phyloP scores from a whole-genome alignment of 2,888 invertebrate genomes.

The Diogma glabrata region DNA sequence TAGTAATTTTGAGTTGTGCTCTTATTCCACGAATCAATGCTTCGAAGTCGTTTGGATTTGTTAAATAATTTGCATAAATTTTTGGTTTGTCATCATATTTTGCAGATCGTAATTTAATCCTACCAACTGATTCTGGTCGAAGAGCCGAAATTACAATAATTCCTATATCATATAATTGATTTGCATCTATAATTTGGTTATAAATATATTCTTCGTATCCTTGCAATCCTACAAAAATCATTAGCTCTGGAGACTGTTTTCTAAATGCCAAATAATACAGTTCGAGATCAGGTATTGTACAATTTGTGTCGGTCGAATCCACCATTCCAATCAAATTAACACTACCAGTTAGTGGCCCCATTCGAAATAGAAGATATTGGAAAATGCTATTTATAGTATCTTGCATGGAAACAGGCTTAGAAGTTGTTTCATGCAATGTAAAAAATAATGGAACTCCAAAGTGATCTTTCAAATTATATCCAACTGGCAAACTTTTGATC shows the following conservation, averaged over 20 bases:
- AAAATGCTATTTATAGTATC: conserved; percentile 25
- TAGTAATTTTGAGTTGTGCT: conserved; percentile 28
- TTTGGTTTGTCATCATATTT: conserved; percentile 47
- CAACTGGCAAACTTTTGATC: conserved; percentile 39
- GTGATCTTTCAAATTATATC: conserved; percentile 71
- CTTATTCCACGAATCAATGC: conserved; percentile 40
- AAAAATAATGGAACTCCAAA: conserved; percentile 40
- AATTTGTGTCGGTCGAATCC: conserved; percentile 24
- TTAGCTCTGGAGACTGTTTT: conserved; percentile 25
- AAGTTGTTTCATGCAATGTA: conserved; percentile 31
- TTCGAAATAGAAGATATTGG: conserved; percentile 39
- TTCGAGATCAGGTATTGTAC: conserved; percentile 40
- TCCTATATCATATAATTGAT: conserved; percentile 23
- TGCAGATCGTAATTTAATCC: conserved; percentile 39
- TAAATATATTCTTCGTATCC: conserved; percentile 11
- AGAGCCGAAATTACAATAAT: conserved; percentile 24
- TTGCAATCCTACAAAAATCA: conserved; percentile 22
- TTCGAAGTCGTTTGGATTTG: conserved; percentile 43
- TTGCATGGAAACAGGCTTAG: conserved; percentile 10
- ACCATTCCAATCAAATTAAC: conserved; percentile 24
- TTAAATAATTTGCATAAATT: conserved; percentile 54
- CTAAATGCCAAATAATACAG: conserved; percentile 33
- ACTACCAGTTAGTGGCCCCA: conserved; percentile 37
- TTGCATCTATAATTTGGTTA: conserved; percentile 14
- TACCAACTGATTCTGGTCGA: conserved; percentile 41